Evolutionary conservation across 2,888 invertebrate species (phyloP).

Genomic region (Dusona sp.): DNA sequence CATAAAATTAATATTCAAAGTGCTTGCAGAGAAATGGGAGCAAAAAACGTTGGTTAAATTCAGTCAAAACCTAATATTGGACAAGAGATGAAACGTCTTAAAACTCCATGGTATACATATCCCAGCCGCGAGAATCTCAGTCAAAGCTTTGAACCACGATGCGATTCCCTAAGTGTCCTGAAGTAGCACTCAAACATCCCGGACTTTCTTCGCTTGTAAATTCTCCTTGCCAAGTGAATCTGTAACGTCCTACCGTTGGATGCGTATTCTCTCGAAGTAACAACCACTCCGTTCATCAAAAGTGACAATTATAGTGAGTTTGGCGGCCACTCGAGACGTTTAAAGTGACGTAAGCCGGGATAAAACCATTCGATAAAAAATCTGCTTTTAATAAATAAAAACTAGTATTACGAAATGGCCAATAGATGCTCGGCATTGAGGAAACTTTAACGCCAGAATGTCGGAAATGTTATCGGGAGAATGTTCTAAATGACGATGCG

Average conservation of each 20-base stretch:
- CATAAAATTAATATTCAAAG: background rate
- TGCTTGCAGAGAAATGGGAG: background rate
- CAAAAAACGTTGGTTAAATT: conserved; percentile 39
- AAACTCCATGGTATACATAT: conserved; percentile 22
- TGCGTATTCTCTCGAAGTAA: conserved; percentile 46
- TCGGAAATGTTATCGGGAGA: background rate
- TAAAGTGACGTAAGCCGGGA: background rate
- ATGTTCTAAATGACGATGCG: background rate
- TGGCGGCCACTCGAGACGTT: conserved; percentile 25
- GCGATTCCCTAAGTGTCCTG: conserved; percentile 56
- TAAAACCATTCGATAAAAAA: background rate
- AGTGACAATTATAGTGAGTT: conserved; percentile 54
- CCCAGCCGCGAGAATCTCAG: conserved; percentile 15
- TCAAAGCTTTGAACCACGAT: conserved; percentile 56
- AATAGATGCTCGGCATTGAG: background rate
- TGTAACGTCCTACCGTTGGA: conserved; percentile 5
- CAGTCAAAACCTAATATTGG: conserved; percentile 53
- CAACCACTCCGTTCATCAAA: conserved; percentile 15
- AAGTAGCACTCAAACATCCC: conserved; percentile 54
- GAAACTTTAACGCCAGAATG: background rate
- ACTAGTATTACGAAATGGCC: background rate
- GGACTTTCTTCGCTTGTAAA: conserved; percentile 54
- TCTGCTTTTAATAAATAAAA: background rate
- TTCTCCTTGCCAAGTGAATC: conserved; percentile 29
- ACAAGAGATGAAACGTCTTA: conserved; percentile 49